A percentile compares a stretch with the other conserved stretches of the same genome.
phyloP scores from a whole-genome alignment of 2,888 invertebrate genomes.

The Celastrina argiolus region DNA sequence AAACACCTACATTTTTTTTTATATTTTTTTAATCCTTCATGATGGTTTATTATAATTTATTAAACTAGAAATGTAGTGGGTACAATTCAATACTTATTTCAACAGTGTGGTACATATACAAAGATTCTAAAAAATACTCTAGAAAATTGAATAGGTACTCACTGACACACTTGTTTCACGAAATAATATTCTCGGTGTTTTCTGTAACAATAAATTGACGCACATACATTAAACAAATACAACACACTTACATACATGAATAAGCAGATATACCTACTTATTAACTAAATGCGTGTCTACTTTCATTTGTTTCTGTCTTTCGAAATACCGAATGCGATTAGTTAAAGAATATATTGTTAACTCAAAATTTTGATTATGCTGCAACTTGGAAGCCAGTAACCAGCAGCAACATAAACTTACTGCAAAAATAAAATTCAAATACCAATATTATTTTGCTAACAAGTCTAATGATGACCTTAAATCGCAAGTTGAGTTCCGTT shows the following conservation, averaged over 20 bases:
- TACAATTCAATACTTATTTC: too few relatives aligned
- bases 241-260: constrained; percentile 2
- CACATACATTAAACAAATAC: neutral
- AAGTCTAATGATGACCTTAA: neutral
- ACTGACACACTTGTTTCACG: neutral
- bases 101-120: neutral
- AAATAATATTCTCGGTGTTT: neutral
- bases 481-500: neutral
- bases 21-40: neutral
- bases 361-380: neutral
- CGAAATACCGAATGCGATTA: neutral
- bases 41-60: too few relatives aligned
- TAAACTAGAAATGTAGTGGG: too few relatives aligned
- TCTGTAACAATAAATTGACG: constrained; percentile 8
- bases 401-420: too few relatives aligned
- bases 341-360: neutral
- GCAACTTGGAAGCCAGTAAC: neutral
- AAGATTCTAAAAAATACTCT: neutral
- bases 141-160: neutral
- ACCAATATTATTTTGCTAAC: neutral
- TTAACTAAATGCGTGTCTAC: neutral
- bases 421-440: neutral
- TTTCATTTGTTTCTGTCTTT: neutral
- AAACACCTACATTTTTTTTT: neutral
- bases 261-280: neutral